Evolutionary conservation across 2,888 invertebrate species (phyloP).

Genomic region (Archaeoteleia sp.): DNA sequence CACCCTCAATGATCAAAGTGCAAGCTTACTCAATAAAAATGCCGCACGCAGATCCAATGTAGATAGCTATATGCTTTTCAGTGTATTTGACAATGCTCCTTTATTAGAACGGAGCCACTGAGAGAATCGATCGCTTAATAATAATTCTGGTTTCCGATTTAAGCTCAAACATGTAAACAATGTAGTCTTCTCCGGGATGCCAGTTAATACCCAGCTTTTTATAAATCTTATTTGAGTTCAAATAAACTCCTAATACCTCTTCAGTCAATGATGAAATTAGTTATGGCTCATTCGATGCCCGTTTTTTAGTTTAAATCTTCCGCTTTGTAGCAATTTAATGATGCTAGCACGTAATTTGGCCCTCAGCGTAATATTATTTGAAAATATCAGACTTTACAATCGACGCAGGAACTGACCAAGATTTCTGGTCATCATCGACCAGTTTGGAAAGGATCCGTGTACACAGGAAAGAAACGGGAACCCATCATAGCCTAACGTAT

Average conservation of each 20-base stretch:
- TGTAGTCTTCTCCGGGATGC: too few species aligned
- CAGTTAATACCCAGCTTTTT: too few species aligned
- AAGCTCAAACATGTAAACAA: too few species aligned
- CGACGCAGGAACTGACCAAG: not conserved
- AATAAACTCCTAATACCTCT: too few species aligned
- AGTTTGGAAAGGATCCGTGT: not conserved
- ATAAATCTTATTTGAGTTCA: too few species aligned
- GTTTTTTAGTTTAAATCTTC: constrained; percentile 4
- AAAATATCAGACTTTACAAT: constrained; percentile 3
- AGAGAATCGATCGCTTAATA: not conserved
- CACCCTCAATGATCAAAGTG: not conserved
- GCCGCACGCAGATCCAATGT: constrained; percentile 49
- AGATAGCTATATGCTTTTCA: constrained; percentile 29
- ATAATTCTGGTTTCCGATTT: too few species aligned
- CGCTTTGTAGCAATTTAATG: not conserved
- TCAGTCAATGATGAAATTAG: too few species aligned
- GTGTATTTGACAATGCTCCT: constrained; percentile 34
- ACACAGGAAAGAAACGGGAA: too few species aligned
- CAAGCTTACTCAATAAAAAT: not conserved
- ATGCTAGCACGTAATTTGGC: not conserved
- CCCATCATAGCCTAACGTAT: constrained; percentile 12
- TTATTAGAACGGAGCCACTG: constrained; percentile 3
- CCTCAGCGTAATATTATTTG: not conserved
- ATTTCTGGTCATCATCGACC: not conserved
- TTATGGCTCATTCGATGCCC: not conserved